Evolutionary conservation across 2,888 invertebrate genomes (phyloP).

Genomic region (Hirtodrosophila duncani): DNA sequence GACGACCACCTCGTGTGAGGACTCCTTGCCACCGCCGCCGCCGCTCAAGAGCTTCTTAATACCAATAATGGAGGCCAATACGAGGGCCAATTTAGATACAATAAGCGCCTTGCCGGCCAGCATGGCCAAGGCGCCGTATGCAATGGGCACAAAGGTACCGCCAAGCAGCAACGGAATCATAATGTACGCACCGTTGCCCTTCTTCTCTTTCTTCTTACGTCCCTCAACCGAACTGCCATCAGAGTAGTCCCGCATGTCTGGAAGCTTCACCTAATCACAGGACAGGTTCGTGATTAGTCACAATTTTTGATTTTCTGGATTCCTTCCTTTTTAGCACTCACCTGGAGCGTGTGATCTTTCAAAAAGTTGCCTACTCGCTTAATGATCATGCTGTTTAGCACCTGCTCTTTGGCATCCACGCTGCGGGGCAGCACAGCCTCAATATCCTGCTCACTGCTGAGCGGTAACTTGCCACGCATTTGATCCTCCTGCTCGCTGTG

Average conservation of each 20-base stretch:
- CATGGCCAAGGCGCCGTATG: conserved; percentile 89
- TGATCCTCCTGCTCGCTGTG: conserved; percentile 56
- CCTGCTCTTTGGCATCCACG: conserved; percentile 84
- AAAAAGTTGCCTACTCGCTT: conserved; percentile 87
- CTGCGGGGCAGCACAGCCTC: conserved; percentile 87
- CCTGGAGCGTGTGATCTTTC: conserved; percentile 88
- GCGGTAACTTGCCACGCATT: conserved; percentile 30
- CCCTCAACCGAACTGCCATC: conserved; percentile 77
- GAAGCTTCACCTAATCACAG: conserved; percentile 83
- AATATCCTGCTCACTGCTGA: conserved; percentile 81
- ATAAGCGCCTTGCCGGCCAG: conserved; percentile 91
- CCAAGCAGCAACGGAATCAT: conserved; percentile 89
- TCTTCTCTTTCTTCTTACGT: conserved; percentile 83
- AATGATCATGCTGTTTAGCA: conserved; percentile 86
- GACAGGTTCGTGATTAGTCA: no score
- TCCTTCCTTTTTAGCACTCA: conserved; percentile 71
- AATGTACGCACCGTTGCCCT: conserved; percentile 83
- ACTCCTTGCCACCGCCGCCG: conserved; percentile 81
- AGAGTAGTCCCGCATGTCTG: conserved; percentile 82
- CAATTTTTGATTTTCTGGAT: background rate
- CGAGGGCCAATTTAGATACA: conserved; percentile 89
- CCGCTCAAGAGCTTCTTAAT: conserved; percentile 89
- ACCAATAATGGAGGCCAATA: conserved; percentile 90
- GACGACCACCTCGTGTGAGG: conserved; percentile 86
- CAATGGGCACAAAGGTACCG: conserved; percentile 89